These are phyloP conservation scores for Tretioscincus oriximinensis DNA, from an alignment of 2,113 vertebrate genomes.

Conservation along the genomic window DNA sequence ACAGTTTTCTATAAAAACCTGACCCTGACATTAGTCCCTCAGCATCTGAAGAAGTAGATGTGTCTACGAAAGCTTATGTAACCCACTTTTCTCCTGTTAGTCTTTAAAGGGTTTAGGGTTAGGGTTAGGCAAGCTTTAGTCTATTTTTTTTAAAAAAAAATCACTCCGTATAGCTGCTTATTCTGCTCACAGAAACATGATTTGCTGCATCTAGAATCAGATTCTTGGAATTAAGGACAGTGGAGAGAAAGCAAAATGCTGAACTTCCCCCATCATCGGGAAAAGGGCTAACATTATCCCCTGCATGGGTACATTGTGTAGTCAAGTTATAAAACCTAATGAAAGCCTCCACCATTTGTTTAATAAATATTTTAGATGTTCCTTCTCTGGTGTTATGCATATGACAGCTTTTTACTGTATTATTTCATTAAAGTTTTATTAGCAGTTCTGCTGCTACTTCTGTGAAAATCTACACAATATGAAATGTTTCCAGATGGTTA, in stretches of 20 bases:
- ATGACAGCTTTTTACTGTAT: constrained; percentile 55
- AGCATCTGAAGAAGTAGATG: too few relatives aligned
- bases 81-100: too few relatives aligned
- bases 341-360: constrained; percentile 44
- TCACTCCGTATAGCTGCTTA: background rate
- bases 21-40: too few relatives aligned
- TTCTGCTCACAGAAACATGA: constrained; percentile 22
- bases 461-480: constrained; percentile 50
- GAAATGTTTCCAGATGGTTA: constrained; percentile 55
- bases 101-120: background rate
- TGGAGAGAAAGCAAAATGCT: constrained; percentile 17
- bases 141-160: constrained; percentile 23
- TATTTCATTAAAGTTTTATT: constrained; percentile 66
- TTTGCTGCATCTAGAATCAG: constrained; percentile 37
- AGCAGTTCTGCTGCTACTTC: constrained; percentile 53
- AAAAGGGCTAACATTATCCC: constrained; percentile 30
- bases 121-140: background rate
- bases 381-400: constrained; percentile 26
- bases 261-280: constrained; percentile 23
- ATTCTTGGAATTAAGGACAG: background rate
- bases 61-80: too few relatives aligned
- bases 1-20: too few relatives aligned
- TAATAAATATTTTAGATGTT: constrained; percentile 66
- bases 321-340: constrained; percentile 35
- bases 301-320: background rate